Evolutionary conservation across 2,888 invertebrate species (phyloP), one percentile per base, ranked within the genome.

Genomic region (Mycogona germanica): DNA sequence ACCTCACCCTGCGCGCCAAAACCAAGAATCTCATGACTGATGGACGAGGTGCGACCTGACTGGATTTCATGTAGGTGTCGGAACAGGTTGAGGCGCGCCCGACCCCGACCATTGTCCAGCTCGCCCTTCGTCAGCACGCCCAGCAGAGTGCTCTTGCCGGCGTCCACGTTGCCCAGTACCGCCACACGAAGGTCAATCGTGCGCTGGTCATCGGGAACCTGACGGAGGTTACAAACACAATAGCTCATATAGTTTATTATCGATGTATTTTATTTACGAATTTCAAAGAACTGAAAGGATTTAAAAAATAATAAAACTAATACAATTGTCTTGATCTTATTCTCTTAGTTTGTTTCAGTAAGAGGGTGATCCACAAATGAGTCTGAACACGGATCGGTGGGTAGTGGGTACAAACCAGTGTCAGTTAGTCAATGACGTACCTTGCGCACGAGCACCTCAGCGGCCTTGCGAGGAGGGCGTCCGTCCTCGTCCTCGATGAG

Each of bases 51-150:
- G 58, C 93, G 76, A 0, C 96, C 96, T 17, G 84, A 82, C 68
- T 86, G 84, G 53, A 98, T 89, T 70, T 98, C 98, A 70, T 98
- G 98, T 60, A 91, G 75, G 66, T 97, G 78, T 19, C 77, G 68
- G 70, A 99, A 91, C 80, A 98, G 87, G 72, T 96, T 97, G 7
- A 97, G 74, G 1, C 98, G 78, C 0, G 97, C 93, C 64, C 88
- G 80, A 5, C 98, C 96, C 55, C 89, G 76, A 0, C 97, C 97
- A 72, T 97, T 96, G 70, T 98, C 97, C 56, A 92, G 73, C 68
- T 87, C 88, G 26, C 96, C 95, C 71, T 96, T 93, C 0, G 96
- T 96, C 29, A 98, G 71, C 0, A 97, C 96, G 12, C 97, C 97
- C 29, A 96, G 76, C 30, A 97, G 75, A 0, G 96, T 97, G 5